phyloP scores from a whole-genome alignment of 2,113 vertebrate genomes.

The Elephas maximus region DNA sequence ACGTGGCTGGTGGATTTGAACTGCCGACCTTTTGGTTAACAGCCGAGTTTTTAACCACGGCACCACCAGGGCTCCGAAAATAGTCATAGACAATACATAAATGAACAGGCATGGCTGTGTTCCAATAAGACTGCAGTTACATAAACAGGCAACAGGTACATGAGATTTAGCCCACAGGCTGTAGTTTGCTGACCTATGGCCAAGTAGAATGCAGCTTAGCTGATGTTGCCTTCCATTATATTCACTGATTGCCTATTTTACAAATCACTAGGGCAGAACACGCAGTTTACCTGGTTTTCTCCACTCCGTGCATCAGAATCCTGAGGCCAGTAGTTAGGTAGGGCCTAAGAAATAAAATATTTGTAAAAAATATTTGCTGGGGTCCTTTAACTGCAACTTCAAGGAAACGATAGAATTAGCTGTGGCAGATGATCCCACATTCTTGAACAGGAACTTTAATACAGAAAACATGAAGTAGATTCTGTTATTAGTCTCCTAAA shows the following conservation, averaged over 20 bases:
- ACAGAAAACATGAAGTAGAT: not conserved
- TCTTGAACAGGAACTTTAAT: not conserved
- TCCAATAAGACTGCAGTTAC: not conserved
- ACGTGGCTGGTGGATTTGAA: too few relatives aligned
- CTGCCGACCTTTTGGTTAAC: too few relatives aligned
- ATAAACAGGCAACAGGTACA: not conserved
- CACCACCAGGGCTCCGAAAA: too few relatives aligned
- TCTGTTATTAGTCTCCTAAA: conserved; percentile 9
- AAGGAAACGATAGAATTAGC: not conserved
- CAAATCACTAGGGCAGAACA: not conserved
- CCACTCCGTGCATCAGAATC: not conserved
- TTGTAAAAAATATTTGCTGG: not conserved
- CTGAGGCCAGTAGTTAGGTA: not conserved
- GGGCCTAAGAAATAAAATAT: not conserved
- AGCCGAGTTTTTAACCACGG: too few relatives aligned
- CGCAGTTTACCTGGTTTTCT: not conserved
- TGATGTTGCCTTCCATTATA: not conserved
- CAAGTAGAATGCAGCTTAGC: not conserved
- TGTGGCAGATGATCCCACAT: not conserved
- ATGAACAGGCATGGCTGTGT: too few relatives aligned
- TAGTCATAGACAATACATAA: too few relatives aligned
- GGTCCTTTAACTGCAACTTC: not conserved
- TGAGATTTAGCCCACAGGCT: too few relatives aligned
- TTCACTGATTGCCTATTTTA: not conserved
- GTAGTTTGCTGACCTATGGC: not conserved